Evolutionary conservation across 2,797 vertebrate genomes (phyloP).

Genomic region (Apodemus agrarius): DNA sequence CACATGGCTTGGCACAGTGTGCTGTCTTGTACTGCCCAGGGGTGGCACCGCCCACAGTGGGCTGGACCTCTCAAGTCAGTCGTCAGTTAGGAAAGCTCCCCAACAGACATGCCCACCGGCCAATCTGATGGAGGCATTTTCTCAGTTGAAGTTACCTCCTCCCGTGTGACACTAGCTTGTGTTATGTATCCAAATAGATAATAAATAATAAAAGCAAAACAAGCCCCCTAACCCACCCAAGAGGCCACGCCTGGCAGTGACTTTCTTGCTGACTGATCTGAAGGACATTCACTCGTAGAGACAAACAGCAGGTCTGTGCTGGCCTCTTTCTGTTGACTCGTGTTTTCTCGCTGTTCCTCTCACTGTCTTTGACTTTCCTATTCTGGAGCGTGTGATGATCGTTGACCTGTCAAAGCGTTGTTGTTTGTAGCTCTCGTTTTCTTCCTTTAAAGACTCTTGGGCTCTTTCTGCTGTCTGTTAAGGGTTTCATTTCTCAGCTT

Average conservation of each 20-base stretch:
- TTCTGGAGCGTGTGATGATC: not conserved
- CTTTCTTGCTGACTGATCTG: too few relatives aligned
- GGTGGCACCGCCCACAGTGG: not conserved
- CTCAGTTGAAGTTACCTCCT: not conserved
- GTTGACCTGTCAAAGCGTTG: not conserved
- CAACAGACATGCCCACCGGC: too few relatives aligned
- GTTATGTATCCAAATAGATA: not conserved
- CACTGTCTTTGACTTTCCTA: not conserved
- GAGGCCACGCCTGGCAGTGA: not conserved
- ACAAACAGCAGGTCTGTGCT: not conserved
- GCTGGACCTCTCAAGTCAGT: not conserved
- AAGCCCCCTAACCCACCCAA: not conserved
- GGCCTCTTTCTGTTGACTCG: not conserved
- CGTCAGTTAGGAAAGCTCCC: not conserved
- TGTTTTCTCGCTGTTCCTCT: not conserved
- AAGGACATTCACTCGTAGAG: not conserved
- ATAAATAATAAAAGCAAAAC: not conserved
- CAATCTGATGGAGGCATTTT: not conserved
- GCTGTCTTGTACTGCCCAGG: not conserved
- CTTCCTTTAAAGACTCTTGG: not conserved
- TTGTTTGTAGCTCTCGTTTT: not conserved
- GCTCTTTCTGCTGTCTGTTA: constrained; percentile 21
- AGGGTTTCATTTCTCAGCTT: not conserved
- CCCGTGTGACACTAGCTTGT: not conserved
- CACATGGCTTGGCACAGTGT: not conserved